Evolutionary conservation across 2,113 vertebrate species (phyloP).

Genomic region (Muscicapa adusta): DNA sequence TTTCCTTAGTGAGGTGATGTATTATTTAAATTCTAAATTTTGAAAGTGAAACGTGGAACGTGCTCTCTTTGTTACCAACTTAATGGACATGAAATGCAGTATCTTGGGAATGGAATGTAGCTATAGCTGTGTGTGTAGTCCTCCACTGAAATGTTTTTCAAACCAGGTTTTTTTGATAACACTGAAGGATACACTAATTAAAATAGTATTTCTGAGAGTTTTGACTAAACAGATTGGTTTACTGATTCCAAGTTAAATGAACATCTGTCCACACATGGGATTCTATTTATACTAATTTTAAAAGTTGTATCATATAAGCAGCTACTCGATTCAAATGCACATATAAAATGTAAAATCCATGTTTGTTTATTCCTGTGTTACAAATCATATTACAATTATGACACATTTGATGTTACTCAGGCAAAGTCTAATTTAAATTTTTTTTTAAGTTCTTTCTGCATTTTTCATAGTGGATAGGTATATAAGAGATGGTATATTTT

Average conservation of each 20-base stretch:
- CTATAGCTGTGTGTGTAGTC: background rate
- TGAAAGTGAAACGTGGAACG: background rate
- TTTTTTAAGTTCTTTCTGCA: background rate
- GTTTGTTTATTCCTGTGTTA: background rate
- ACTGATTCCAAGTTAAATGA: background rate
- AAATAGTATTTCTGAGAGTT: background rate
- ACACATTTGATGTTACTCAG: background rate
- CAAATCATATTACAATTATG: background rate
- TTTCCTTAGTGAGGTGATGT: background rate
- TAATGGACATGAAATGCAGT: background rate
- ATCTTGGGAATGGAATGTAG: background rate
- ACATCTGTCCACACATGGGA: background rate
- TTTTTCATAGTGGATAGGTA: rapidly evolving
- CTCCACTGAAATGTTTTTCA: background rate
- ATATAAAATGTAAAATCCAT: background rate
- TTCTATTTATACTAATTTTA: background rate
- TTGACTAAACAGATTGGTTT: background rate
- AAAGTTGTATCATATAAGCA: background rate
- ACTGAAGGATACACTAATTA: background rate
- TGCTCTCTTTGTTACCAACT: background rate
- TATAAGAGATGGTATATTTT: background rate
- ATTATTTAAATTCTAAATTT: background rate
- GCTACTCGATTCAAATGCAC: background rate
- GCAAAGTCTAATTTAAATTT: background rate
- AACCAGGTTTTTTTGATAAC: background rate